phyloP scores from a whole-genome alignment of 2,888 invertebrate genomes.

The Lycia hirtaria region DNA sequence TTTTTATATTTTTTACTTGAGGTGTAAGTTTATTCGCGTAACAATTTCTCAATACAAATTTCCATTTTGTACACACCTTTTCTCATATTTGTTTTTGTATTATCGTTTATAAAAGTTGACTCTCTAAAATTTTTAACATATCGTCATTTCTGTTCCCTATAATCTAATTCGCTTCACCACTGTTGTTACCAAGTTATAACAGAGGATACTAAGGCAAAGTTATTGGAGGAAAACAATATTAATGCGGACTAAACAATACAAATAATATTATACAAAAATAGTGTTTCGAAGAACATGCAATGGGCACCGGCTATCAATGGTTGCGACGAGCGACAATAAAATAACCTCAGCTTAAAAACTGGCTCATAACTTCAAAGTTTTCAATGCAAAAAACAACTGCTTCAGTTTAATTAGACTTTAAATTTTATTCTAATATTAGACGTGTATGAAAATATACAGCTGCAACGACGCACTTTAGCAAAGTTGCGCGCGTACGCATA shows the following conservation, averaged over 20 bases:
- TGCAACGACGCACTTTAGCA: too few species aligned
- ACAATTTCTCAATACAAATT: constrained; percentile 85
- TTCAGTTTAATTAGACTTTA: too few species aligned
- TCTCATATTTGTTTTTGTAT: constrained; percentile 79
- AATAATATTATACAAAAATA: constrained; percentile 72
- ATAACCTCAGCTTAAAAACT: constrained; percentile 18
- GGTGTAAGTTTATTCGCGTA: constrained; percentile 86
- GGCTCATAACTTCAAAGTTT: background rate
- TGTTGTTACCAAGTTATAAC: constrained; percentile 75
- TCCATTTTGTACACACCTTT: constrained; percentile 85
- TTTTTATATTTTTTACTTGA: constrained; percentile 82
- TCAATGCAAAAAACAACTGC: too few species aligned
- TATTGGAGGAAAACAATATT: constrained; percentile 71
- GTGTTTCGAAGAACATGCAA: constrained; percentile 76
- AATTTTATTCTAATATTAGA: too few species aligned
- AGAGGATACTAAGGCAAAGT: constrained; percentile 78
- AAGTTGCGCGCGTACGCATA: too few species aligned
- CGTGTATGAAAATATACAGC: too few species aligned
- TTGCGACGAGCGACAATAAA: background rate
- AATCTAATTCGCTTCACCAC: constrained; percentile 82
- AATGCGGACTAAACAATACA: constrained; percentile 71
- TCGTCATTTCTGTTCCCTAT: constrained; percentile 85
- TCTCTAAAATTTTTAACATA: constrained; percentile 84
- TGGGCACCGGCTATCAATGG: constrained; percentile 63
- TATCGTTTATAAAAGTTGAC: constrained; percentile 85